Conservation (phyloP, 2,888 invertebrate species). For the Drosophila incognita region DNA sequence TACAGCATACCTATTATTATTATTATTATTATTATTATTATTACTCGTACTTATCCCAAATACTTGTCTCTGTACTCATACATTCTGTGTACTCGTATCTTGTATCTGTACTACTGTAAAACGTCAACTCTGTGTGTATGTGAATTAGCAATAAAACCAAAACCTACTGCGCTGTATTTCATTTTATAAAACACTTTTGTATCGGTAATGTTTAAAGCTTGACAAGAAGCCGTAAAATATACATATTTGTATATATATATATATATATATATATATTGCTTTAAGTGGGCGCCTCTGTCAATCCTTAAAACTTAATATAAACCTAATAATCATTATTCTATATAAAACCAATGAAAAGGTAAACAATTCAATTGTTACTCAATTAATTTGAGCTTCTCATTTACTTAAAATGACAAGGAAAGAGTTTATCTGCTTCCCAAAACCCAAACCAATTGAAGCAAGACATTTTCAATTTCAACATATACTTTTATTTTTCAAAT, state of each 20-base stretch:
- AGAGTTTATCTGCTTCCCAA: neutral
- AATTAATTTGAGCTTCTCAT: conserved; percentile 43
- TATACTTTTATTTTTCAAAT: conserved; percentile 13
- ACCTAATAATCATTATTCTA: conserved; percentile 14
- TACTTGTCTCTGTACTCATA: conserved; percentile 64
- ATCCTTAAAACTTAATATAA: conserved; percentile 39
- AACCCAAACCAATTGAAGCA: neutral
- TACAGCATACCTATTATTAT: conserved; percentile 17
- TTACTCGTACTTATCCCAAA: conserved; percentile 51
- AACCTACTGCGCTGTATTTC: conserved; percentile 68
- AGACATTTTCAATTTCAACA: conserved; percentile 9
- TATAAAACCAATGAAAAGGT: conserved; percentile 39
- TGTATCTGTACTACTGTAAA: conserved; percentile 72
- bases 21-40: conserved; percentile 29
- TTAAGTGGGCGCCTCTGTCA: conserved; percentile 42
- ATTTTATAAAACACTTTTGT: conserved; percentile 37
- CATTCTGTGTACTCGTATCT: conserved; percentile 38
- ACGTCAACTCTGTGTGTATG: conserved; percentile 73
- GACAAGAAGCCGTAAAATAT: conserved; percentile 29
- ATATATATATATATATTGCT: conserved; percentile 4
- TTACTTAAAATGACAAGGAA: conserved; percentile 7
- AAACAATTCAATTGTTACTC: conserved; percentile 35
- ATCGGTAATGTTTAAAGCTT: conserved; percentile 41
- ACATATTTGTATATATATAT: neutral
- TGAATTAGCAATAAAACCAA: conserved; percentile 76